These are phyloP conservation scores for Drosophila paulistorum DNA, from an alignment of 1,140 invertebrate species.

Conservation along the genomic window DNA sequence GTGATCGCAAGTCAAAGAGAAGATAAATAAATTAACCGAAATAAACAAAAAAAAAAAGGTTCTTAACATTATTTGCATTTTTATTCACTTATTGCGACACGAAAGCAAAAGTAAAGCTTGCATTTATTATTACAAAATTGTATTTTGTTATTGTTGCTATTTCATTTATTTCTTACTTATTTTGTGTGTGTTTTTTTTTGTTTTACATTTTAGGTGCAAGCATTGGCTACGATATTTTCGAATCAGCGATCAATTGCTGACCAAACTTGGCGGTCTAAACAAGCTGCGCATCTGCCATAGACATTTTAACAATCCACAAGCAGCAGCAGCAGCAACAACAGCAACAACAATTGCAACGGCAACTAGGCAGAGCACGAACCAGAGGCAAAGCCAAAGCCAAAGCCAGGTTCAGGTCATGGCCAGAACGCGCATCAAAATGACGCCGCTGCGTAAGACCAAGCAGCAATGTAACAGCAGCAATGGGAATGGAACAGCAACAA, in stretches of 20 bases:
- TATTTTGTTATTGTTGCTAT: neutral
- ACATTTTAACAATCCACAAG: conserved; percentile 42
- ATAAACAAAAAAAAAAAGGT: neutral
- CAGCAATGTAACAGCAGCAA: conserved; percentile 23
- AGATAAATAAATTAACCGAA: neutral
- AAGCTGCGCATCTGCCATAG: conserved; percentile 71
- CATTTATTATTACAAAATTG: neutral
- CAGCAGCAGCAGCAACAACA: neutral
- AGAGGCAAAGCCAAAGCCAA: neutral
- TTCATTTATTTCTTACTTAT: neutral
- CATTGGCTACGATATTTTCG: conserved; percentile 65
- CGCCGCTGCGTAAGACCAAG: conserved; percentile 71
- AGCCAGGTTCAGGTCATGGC: conserved; percentile 67
- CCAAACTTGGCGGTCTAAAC: conserved; percentile 62
- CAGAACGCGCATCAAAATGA: conserved; percentile 79
- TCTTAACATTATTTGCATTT: neutral
- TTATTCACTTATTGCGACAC: neutral
- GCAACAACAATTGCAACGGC: neutral
- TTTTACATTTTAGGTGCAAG: conserved; percentile 59
- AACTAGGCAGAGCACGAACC: neutral
- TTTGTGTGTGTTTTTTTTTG: neutral
- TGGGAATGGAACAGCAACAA: conserved; percentile 3
- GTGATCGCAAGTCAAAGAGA: conserved; percentile 53
- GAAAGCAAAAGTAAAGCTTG: conserved; percentile 11
- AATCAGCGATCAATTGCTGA: conserved; percentile 52